Evolutionary conservation across 2,113 vertebrate genomes (phyloP).

Genomic region (Sylvia atricapilla): DNA sequence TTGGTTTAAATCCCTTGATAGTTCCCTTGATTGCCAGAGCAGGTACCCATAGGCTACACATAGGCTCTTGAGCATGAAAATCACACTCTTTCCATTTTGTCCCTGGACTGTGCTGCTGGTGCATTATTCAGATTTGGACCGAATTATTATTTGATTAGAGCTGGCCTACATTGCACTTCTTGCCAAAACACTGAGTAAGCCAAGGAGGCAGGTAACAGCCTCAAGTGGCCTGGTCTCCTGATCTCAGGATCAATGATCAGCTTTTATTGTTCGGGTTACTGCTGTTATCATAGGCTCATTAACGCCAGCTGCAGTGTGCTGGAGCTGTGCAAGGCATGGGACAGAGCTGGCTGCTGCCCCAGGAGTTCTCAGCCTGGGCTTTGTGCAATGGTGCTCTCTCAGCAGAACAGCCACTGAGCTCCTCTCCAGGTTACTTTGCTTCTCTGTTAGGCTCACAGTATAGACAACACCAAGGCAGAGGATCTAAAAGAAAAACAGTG

Average conservation of each 20-base stretch:
- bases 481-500: neutral
- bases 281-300: neutral
- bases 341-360: neutral
- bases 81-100: neutral
- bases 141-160: neutral
- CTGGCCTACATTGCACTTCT: neutral
- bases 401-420: neutral
- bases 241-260: neutral
- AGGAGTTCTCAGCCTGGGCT: neutral
- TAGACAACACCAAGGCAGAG: neutral
- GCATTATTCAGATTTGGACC: neutral
- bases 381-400: fast-evolving
- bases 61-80: neutral
- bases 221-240: neutral
- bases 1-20: neutral
- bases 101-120: neutral
- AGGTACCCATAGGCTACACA: neutral
- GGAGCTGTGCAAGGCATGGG: neutral
- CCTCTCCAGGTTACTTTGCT: neutral
- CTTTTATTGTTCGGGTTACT: neutral
- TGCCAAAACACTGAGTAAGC: neutral
- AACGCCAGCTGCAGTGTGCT: neutral
- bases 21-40: neutral
- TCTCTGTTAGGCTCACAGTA: neutral
- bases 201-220: neutral